These are phyloP conservation scores for Halichoerus grypus DNA, from an alignment of 2,113 vertebrate species.

Conservation along the genomic window DNA sequence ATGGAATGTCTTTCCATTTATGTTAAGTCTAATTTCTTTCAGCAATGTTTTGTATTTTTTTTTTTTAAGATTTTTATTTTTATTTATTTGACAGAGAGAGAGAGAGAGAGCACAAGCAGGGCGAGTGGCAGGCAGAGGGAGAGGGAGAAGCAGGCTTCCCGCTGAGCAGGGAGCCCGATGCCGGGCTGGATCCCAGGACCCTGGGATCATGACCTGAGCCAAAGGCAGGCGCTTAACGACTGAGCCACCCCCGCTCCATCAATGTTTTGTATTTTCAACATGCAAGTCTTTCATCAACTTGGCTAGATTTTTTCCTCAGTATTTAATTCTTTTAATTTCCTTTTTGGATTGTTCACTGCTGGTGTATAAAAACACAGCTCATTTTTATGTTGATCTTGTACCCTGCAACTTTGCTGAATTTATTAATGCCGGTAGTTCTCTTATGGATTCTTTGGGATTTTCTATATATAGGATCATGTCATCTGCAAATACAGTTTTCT, in stretches of 20 bases:
- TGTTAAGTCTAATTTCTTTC: not conserved
- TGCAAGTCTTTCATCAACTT: not conserved
- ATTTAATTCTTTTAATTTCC: not conserved
- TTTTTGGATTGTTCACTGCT: not conserved
- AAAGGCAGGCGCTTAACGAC: no score
- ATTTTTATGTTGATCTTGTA: not conserved
- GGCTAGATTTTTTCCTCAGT: not conserved
- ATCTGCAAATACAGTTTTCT: not conserved
- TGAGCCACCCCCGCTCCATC: no score
- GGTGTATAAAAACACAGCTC: not conserved
- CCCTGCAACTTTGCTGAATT: not conserved
- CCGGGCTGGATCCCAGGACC: no score
- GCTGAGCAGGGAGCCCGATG: no score
- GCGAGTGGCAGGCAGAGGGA: no score
- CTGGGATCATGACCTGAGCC: no score
- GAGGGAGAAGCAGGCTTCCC: no score
- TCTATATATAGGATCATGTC: not conserved
- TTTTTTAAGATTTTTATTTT: no score
- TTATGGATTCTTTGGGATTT: not conserved
- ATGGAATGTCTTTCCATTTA: not conserved
- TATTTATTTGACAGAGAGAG: no score
- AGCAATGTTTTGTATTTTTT: not conserved
- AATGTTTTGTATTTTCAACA: not conserved
- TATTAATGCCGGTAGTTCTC: not conserved
- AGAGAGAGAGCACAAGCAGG: no score